These are phyloP conservation scores for Dasypus novemcinctus DNA, from an alignment of 2,113 vertebrate species.

Conservation along the genomic window DNA sequence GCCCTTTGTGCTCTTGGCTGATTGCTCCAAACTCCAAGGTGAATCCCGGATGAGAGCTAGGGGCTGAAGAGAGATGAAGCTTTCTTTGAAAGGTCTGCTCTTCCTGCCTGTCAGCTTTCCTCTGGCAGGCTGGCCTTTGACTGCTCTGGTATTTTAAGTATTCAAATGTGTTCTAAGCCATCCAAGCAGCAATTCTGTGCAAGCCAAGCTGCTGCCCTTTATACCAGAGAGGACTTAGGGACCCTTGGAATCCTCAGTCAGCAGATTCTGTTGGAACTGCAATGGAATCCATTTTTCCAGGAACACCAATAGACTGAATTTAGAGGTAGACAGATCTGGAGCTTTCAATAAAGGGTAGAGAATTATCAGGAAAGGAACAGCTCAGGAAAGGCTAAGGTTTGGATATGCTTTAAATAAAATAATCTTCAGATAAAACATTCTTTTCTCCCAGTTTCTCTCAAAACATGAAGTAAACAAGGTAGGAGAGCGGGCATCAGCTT, in stretches of 20 bases:
- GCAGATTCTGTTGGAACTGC: background rate
- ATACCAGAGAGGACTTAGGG: background rate
- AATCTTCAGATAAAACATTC: background rate
- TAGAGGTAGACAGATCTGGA: background rate
- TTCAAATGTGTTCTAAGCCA: background rate
- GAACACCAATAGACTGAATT: background rate
- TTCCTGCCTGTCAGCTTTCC: background rate
- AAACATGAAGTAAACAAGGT: background rate
- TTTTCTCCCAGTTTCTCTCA: no score
- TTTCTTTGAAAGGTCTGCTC: background rate
- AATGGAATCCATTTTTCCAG: background rate
- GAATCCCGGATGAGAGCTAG: background rate
- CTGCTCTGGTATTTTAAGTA: background rate
- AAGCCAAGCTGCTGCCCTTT: background rate
- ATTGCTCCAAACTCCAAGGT: background rate
- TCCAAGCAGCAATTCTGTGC: background rate
- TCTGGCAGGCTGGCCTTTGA: background rate
- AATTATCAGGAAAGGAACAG: background rate
- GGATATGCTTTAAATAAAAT: background rate
- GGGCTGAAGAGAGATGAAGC: background rate
- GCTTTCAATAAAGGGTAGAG: background rate
- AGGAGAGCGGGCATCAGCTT: background rate
- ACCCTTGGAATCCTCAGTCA: background rate
- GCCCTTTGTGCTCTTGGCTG: background rate
- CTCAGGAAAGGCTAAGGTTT: background rate